These are phyloP conservation scores for Scarus forsteni DNA, from an alignment of 2,797 vertebrate genomes.

Conservation along the genomic window DNA sequence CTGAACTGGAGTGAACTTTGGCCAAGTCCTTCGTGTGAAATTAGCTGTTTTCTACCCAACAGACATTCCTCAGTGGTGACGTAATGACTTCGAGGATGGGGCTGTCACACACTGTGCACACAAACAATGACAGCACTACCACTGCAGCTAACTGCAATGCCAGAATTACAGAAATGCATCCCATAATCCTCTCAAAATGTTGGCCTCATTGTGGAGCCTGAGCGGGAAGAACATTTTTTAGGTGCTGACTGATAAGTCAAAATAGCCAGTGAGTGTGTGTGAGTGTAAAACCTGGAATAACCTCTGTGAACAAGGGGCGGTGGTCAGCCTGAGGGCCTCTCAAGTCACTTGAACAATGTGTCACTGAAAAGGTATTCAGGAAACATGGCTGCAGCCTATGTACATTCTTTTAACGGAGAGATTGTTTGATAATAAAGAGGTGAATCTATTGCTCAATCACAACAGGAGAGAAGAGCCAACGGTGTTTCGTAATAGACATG, in stretches of 20 bases:
- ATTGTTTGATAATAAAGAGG: slow-evolving; percentile 6
- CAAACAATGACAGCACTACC: not conserved
- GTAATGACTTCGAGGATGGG: not conserved
- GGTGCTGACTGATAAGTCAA: slow-evolving; percentile 24
- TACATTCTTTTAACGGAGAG: not conserved
- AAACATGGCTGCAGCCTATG: not conserved
- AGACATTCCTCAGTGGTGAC: slow-evolving; percentile 42
- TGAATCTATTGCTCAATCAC: slow-evolving; percentile 12
- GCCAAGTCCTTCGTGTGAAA: slow-evolving; percentile 15
- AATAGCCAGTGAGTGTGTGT: slow-evolving; percentile 23
- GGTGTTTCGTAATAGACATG: slow-evolving; percentile 2
- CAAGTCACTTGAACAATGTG: slow-evolving; percentile 20
- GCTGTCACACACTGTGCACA: slow-evolving; percentile 24
- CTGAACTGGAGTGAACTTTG: not conserved
- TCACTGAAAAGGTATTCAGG: slow-evolving; percentile 33
- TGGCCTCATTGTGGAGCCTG: not conserved
- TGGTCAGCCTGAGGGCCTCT: slow-evolving; percentile 24
- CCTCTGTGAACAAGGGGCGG: slow-evolving; percentile 21
- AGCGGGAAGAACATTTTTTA: not conserved
- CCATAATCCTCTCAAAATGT: not conserved
- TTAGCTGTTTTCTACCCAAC: slow-evolving; percentile 2
- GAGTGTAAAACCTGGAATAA: slow-evolving; percentile 39
- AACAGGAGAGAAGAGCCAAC: not conserved
- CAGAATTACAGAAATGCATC: not conserved
- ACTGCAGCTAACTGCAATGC: not conserved